phyloP scores from a whole-genome alignment of 2,113 vertebrate genomes.

The Struthio camelus region DNA sequence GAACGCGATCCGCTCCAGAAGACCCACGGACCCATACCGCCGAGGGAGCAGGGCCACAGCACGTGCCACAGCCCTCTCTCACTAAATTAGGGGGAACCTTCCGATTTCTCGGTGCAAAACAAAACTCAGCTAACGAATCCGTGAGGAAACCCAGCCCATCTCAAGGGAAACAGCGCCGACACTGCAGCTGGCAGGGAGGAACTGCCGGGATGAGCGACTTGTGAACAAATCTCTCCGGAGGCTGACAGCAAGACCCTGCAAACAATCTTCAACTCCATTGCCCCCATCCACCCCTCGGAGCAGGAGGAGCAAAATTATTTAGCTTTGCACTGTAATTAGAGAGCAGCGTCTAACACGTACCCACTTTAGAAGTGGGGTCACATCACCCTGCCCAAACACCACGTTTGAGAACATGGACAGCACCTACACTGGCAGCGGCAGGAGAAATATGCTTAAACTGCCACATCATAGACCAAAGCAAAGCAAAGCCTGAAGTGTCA shows the following conservation, averaged over 20 bases:
- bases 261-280: not conserved
- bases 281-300: rapidly evolving
- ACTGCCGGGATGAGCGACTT: not conserved
- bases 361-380: not conserved
- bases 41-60: not conserved
- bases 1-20: not conserved
- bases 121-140: rapidly evolving
- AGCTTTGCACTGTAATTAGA: not conserved
- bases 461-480: not conserved
- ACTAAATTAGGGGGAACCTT: not conserved
- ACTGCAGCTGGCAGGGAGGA: not conserved
- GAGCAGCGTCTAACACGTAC: not conserved
- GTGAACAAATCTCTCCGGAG: not conserved
- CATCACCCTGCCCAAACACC: not conserved
- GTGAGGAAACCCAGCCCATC: not conserved
- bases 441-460: not conserved
- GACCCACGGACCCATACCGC: not conserved
- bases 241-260: not conserved
- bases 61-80: rapidly evolving
- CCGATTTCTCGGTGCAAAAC: not conserved
- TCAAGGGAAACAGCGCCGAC: not conserved
- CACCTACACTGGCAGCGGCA: not conserved
- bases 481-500: not conserved
- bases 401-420: not conserved
- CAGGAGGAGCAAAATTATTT: not conserved